Evolutionary conservation across 2,113 vertebrate species (phyloP).

Genomic region (Scopus umbretta): DNA sequence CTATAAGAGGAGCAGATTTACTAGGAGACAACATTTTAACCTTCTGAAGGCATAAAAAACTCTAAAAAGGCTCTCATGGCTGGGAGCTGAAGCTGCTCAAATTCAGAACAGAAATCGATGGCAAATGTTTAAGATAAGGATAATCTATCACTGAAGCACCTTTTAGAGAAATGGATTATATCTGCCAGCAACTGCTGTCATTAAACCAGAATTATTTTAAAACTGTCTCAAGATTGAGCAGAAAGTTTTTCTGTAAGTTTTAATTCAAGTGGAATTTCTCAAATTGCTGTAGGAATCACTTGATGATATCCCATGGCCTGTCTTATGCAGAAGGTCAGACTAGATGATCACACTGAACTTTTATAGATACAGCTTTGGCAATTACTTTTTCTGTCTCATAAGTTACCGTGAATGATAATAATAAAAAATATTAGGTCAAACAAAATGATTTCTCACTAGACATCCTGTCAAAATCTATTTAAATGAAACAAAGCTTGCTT

Average conservation of each 20-base stretch:
- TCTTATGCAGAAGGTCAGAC: not conserved
- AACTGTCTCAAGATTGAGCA: not conserved
- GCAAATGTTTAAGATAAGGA: not conserved
- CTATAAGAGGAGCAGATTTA: not conserved
- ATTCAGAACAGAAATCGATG: constrained; percentile 2
- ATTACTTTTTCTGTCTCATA: not conserved
- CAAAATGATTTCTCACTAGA: not conserved
- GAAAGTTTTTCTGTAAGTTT: not conserved
- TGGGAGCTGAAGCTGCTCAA: not conserved
- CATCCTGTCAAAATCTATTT: not conserved
- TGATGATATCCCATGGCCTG: not conserved
- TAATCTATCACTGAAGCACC: not conserved
- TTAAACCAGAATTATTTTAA: not conserved
- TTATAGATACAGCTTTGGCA: not conserved
- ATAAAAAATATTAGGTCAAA: not conserved
- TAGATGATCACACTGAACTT: not conserved
- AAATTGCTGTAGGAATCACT: not conserved
- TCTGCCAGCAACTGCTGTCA: not conserved
- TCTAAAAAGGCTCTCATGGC: not conserved
- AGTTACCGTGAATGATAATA: not conserved
- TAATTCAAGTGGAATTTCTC: not conserved
- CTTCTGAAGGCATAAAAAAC: not conserved
- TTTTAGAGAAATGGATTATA: not conserved
- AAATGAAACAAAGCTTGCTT: not conserved
- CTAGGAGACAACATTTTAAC: not conserved